Base-by-base conservation (phyloP, 2,888 invertebrate species). In the Heliconius aoede region DNA sequence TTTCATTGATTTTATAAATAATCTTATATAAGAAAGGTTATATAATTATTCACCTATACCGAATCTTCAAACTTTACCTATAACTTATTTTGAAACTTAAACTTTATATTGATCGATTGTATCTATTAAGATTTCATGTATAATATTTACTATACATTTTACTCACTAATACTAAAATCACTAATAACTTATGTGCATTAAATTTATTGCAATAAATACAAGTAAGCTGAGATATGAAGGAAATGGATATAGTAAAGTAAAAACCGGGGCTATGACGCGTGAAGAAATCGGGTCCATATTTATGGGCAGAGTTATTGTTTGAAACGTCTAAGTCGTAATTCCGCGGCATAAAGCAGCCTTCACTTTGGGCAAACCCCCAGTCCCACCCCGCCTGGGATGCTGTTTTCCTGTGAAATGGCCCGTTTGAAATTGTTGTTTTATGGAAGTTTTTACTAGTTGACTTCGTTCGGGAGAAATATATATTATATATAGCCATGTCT, bases 271-370 rank as follows among this genome's bases (percentile, higher is more conserved):
- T 90, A 90, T 92, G 94, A 92, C 90, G 94, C 94, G 94, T 93
- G 92, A 94, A 93, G 91, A 89, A 94, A 94, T 94, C 93, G 92
- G 90, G 84, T 85, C 87, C 90, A 90, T 92, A 94, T 94, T 94
- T 94, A 94, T 92, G 90, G 89, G 86, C 86, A 86, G 88, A 92
- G 93, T 94, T 94, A 94, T 94, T 94, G 94, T 94, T 94, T 94
- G 94, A 94, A 94, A 94, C 94, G 94, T 94, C 94, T 93, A 93
- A 93, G 94, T 94, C 94, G 94, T 94, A 93, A 94, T 93, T 93
- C 93, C 89, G 89, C 87, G 87, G 88, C 92, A 94, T 94, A 93
- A 94, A 94, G 86, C 84, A 90, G 91, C 90, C 91, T 92, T 91
- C 92, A 91, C 92, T 91, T 90, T 88, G 87, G 90, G 86, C 89